These are phyloP conservation scores for Epinephelus awoara DNA, from an alignment of 2,797 vertebrate species.

Conservation along the genomic window DNA sequence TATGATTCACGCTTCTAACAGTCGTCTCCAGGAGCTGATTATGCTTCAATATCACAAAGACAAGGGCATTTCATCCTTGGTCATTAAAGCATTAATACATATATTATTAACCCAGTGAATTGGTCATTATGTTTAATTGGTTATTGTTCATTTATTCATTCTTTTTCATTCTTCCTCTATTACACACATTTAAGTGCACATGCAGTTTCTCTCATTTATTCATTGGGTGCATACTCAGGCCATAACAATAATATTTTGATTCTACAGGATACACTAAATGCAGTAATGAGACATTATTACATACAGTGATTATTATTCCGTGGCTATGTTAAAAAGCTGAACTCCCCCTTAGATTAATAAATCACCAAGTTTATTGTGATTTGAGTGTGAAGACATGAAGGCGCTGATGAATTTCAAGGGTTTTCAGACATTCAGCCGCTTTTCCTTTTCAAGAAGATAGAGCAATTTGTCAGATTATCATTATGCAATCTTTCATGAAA, in stretches of 20 bases:
- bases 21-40: constrained; percentile 58
- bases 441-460: constrained; percentile 49
- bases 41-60: constrained; percentile 59
- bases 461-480: constrained; percentile 46
- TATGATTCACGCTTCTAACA: constrained; percentile 58
- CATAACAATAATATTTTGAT: constrained; percentile 54
- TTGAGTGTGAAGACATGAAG: constrained; percentile 46
- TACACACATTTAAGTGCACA: constrained; percentile 9
- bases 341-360: constrained; percentile 48
- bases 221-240: constrained; percentile 41
- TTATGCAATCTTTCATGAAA: constrained; percentile 52
- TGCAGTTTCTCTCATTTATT: constrained; percentile 44
- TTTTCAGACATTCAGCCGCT: constrained; percentile 50
- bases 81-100: constrained; percentile 61
- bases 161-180: constrained; percentile 14
- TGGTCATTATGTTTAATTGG: constrained; percentile 51
- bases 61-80: constrained; percentile 55
- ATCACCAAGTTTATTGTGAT: constrained; percentile 50
- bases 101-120: constrained; percentile 45
- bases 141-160: constrained; percentile 50
- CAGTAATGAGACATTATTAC: constrained; percentile 66
- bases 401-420: constrained; percentile 40
- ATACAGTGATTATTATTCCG: constrained; percentile 47
- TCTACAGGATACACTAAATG: constrained; percentile 51
- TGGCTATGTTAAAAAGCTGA: constrained; percentile 46